Percentiles rank a stretch among this genome's conserved stretches.
Conservation (phyloP, 37 sponge, comb jelly and placozoan genomes). For the Halichondria panicea region DNA sequence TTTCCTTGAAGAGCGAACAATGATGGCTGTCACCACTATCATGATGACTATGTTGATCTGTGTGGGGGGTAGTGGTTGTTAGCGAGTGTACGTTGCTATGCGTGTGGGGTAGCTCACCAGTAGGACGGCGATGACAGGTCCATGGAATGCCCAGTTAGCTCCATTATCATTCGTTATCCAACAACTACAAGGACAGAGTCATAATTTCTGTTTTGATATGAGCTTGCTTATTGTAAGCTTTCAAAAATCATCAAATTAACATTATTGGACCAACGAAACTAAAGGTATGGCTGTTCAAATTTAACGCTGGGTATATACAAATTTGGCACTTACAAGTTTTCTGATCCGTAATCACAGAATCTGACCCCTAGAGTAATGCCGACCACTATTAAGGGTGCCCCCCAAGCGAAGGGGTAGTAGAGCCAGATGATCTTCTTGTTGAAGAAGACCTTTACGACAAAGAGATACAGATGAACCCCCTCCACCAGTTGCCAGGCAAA, state of each 20-base stretch:
- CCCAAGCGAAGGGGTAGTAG: constrained; percentile 65
- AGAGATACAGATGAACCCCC: constrained; percentile 69
- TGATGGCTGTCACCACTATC: constrained; percentile 17
- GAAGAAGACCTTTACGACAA: constrained; percentile 60
- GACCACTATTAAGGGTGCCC: constrained; percentile 57
- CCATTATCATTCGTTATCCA: constrained; percentile 56
- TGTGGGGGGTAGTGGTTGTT: background rate
- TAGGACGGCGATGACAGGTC: constrained; percentile 58
- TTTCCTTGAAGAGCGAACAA: constrained; percentile 33
- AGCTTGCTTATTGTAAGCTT: background rate
- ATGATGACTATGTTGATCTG: constrained; percentile 56
- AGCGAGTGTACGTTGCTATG: background rate
- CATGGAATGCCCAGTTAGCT: constrained; percentile 66
- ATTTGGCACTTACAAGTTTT: constrained; percentile 35
- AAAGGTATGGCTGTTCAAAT: no score
- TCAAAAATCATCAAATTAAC: no score
- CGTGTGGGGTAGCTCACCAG: constrained; percentile 29
- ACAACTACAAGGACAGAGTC: constrained; percentile 27
- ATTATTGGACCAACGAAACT: no score
- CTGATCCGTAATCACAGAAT: constrained; percentile 78
- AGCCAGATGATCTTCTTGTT: constrained; percentile 38
- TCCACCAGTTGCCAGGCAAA: constrained; percentile 79
- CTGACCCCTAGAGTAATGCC: constrained; percentile 60
- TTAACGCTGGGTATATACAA: no score
- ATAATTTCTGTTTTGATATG: background rate